Evolutionary conservation across 2,113 vertebrate species (phyloP).

Genomic region (Trogon melanurus): DNA sequence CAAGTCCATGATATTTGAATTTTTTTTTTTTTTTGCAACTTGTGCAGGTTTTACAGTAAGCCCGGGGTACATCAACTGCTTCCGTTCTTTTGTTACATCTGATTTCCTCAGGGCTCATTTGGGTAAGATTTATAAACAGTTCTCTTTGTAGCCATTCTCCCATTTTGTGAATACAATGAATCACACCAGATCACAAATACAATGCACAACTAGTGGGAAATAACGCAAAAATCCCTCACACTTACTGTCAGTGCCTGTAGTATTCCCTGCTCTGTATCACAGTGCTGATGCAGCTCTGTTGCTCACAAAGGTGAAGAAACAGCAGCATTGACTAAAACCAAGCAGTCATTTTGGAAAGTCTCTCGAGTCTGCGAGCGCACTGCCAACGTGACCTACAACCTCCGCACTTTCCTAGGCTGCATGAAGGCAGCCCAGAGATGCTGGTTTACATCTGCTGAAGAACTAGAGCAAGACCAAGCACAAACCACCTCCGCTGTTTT

Average conservation of each 20-base stretch:
- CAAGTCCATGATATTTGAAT: not conserved
- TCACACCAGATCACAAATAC: not conserved
- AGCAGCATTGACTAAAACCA: not conserved
- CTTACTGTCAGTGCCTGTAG: not conserved
- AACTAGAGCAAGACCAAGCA: not conserved
- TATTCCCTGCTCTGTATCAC: not conserved
- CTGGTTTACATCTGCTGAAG: not conserved
- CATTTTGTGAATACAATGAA: not conserved
- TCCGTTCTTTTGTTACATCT: not conserved
- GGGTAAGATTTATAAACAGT: not conserved
- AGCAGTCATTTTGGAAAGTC: not conserved
- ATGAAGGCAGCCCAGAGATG: accelerated
- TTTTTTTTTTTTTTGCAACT: not conserved
- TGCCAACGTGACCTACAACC: not conserved
- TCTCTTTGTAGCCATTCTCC: not conserved
- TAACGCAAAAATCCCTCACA: not conserved
- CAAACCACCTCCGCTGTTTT: not conserved
- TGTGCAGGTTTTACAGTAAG: not conserved
- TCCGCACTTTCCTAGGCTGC: not conserved
- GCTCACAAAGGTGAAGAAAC: not conserved
- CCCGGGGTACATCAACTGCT: not conserved
- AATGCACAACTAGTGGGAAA: not conserved
- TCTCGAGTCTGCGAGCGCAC: not conserved
- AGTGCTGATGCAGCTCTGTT: not conserved
- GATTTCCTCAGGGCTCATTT: not conserved